Evolutionary conservation across 2,797 vertebrate genomes (phyloP).

Genomic region (Microcaecilia unicolor): DNA sequence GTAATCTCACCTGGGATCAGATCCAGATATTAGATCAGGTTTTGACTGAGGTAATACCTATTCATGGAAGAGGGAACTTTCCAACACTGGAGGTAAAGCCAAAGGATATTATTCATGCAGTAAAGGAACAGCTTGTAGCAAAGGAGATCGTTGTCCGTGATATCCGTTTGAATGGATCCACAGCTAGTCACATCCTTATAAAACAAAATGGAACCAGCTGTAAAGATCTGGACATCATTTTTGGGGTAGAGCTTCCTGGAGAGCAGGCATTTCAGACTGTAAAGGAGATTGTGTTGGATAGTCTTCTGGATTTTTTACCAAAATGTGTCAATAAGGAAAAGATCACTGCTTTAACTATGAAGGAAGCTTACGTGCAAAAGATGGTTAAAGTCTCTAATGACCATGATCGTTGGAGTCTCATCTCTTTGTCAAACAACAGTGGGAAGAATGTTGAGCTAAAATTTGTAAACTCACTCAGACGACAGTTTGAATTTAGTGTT

Average conservation of each 20-base stretch:
- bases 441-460: slow-evolving; percentile 95
- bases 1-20: slow-evolving; percentile 83
- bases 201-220: slow-evolving; percentile 81
- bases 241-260: slow-evolving; percentile 78
- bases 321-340: slow-evolving; percentile 87
- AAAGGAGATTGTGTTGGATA: slow-evolving; percentile 83
- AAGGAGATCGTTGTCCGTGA: slow-evolving; percentile 79
- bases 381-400: slow-evolving; percentile 92
- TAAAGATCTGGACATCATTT: slow-evolving; percentile 95
- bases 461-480: slow-evolving; percentile 77
- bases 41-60: slow-evolving; percentile 79
- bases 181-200: slow-evolving; percentile 87
- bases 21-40: slow-evolving; percentile 84
- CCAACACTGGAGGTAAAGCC: slow-evolving; percentile 89
- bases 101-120: slow-evolving; percentile 81
- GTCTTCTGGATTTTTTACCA: slow-evolving; percentile 81
- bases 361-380: slow-evolving; percentile 94
- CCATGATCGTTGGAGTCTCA: slow-evolving; percentile 92
- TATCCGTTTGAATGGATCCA: slow-evolving; percentile 88
- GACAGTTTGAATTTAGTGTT: slow-evolving; percentile 96
- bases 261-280: slow-evolving; percentile 87
- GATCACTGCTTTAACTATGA: slow-evolving; percentile 85
- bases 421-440: slow-evolving; percentile 91
- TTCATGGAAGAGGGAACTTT: slow-evolving; percentile 93
- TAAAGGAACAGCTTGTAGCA: slow-evolving; percentile 70